phyloP scores from a whole-genome alignment of 2,113 vertebrate species.

The Nothocercus julius region DNA sequence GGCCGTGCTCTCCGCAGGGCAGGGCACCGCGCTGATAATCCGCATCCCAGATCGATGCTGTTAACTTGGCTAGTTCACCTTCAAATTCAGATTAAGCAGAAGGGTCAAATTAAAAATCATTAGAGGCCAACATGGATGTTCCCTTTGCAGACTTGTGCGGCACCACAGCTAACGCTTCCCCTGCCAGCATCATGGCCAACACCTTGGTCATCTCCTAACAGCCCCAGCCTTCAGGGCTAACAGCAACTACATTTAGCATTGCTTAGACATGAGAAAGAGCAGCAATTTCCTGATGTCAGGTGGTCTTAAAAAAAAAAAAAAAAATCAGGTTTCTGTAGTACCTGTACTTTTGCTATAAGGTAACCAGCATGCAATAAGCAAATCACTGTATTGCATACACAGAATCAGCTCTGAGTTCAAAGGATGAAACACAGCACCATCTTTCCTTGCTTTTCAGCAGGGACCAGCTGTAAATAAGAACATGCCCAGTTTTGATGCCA shows the following conservation, averaged over 20 bases:
- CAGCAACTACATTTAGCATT: rapidly evolving
- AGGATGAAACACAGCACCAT: background rate
- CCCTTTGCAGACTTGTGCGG: background rate
- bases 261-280: background rate
- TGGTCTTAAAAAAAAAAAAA: background rate
- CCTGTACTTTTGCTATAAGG: background rate
- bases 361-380: background rate
- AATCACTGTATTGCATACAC: background rate
- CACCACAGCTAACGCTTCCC: background rate
- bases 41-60: slow-evolving; percentile 59
- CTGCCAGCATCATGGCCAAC: background rate
- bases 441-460: background rate
- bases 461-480: background rate
- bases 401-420: background rate
- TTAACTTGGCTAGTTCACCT: slow-evolving; percentile 57
- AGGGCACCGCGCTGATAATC: background rate
- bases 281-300: background rate
- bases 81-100: slow-evolving; percentile 74
- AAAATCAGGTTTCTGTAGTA: background rate
- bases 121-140: rapidly evolving
- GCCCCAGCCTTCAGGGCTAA: background rate
- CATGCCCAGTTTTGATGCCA: background rate
- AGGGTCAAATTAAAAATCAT: slow-evolving; percentile 47
- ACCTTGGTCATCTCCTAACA: background rate
- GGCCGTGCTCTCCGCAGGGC: slow-evolving; percentile 17